Conservation (phyloP, 2,888 invertebrate genomes). For the Diadromus collaris region DNA sequence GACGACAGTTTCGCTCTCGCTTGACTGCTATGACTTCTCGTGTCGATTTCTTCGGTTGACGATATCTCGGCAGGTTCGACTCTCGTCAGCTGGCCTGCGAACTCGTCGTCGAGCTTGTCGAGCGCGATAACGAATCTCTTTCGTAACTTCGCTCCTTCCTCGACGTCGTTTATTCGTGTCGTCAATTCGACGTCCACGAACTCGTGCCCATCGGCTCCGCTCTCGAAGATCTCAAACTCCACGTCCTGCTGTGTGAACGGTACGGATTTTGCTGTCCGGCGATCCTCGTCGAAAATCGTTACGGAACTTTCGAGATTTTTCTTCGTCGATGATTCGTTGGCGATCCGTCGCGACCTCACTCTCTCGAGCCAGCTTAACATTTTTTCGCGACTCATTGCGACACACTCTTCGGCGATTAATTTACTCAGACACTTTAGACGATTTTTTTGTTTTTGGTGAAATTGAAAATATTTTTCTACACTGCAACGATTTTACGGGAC, state of each 20-base stretch:
- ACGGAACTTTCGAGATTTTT: neutral
- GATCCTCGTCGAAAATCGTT: neutral
- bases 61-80: neutral
- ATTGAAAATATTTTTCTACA: neutral
- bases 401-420: neutral
- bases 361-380: conserved; percentile 28
- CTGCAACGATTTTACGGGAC: neutral
- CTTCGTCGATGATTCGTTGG: neutral
- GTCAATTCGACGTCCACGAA: conserved; percentile 20
- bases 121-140: neutral
- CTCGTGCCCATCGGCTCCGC: neutral
- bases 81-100: neutral
- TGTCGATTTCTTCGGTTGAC: neutral
- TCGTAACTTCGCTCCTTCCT: neutral
- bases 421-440: neutral
- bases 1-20: conserved; percentile 4
- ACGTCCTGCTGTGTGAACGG: neutral
- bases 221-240: conserved; percentile 15
- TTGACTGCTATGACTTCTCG: neutral
- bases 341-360: conserved; percentile 9
- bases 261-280: conserved; percentile 2
- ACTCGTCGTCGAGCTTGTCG: neutral
- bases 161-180: neutral
- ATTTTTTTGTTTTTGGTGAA: neutral
- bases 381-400: conserved; percentile 28